phyloP scores from a whole-genome alignment of 1,140 invertebrate genomes.

The Agrilus planipennis region DNA sequence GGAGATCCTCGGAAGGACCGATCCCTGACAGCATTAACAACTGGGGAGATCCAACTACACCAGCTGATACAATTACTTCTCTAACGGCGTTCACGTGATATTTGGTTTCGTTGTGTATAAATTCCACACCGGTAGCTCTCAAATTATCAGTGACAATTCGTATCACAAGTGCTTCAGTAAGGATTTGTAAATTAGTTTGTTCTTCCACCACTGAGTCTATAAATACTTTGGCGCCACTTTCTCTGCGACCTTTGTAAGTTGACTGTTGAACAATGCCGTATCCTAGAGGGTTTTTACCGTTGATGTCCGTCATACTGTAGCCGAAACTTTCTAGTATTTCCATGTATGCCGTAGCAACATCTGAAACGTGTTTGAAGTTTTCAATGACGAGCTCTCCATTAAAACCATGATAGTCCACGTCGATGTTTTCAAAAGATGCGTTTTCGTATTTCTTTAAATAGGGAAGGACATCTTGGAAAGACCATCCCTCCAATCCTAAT shows the following conservation, averaged over 20 bases:
- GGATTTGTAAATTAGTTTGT: constrained; percentile 38
- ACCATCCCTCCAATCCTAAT: constrained; percentile 30
- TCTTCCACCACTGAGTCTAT: constrained; percentile 33
- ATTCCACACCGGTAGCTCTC: constrained; percentile 41
- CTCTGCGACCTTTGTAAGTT: constrained; percentile 35
- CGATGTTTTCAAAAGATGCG: too few relatives aligned
- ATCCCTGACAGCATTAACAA: constrained; percentile 67
- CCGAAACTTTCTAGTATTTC: constrained; percentile 12
- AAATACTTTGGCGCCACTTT: constrained; percentile 39
- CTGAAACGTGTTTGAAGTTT: not conserved
- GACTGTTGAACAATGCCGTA: constrained; percentile 10
- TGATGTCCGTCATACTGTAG: constrained; percentile 6
- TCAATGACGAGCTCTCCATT: constrained; percentile 6
- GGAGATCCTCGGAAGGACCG: constrained; percentile 47
- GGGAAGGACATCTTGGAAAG: constrained; percentile 32
- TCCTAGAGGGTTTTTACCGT: constrained; percentile 10
- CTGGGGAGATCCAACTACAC: constrained; percentile 63
- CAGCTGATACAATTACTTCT: constrained; percentile 57
- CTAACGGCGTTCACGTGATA: constrained; percentile 41
- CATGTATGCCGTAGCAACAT: constrained; percentile 6
- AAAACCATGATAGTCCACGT: constrained; percentile 3
- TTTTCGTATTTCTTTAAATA: constrained; percentile 39
- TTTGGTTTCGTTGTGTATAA: constrained; percentile 32
- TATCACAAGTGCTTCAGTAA: constrained; percentile 34
- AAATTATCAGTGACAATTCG: constrained; percentile 25